A percentile compares a stretch with the other conserved stretches of the same genome.
Conservation (phyloP, 2,113 vertebrate genomes). For the Esox niger region DNA sequence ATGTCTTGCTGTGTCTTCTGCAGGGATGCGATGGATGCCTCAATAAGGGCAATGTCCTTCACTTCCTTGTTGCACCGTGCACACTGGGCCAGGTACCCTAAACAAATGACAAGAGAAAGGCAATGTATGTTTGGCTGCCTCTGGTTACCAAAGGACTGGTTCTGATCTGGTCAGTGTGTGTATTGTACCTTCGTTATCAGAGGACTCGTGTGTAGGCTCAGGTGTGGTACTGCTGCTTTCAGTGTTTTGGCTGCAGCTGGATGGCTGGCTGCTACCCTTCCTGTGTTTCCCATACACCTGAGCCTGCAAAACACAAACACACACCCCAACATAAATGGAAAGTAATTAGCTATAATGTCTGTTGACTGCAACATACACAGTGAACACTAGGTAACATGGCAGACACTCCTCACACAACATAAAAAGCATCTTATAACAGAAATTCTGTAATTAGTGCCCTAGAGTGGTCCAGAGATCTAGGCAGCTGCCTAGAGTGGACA, state of each 20-base stretch:
- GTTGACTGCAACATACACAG: too few species aligned
- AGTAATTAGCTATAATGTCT: background rate
- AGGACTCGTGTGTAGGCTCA: constrained; percentile 90
- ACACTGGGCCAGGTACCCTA: constrained; percentile 80
- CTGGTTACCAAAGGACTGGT: constrained; percentile 90
- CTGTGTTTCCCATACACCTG: constrained; percentile 73
- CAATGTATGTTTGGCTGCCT: constrained; percentile 46
- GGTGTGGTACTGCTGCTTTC: constrained; percentile 94
- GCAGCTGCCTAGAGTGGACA: too few species aligned
- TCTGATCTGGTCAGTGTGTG: constrained; percentile 79
- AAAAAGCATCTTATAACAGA: too few species aligned
- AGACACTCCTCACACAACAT: too few species aligned
- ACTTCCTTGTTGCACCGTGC: constrained; percentile 81
- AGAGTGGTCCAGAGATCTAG: too few species aligned
- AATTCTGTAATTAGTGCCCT: too few species aligned
- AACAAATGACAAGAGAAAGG: background rate
- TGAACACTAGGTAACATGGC: too few species aligned
- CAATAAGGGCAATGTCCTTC: constrained; percentile 81
- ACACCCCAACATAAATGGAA: background rate
- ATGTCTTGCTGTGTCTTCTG: constrained; percentile 90
- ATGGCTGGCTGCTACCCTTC: constrained; percentile 89
- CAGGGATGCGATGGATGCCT: constrained; percentile 82
- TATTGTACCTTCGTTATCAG: constrained; percentile 82
- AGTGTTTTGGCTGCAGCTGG: constrained; percentile 91
- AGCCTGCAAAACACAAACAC: constrained; percentile 36